phyloP scores from a whole-genome alignment of 2,113 vertebrate species.

The Caranx ignobilis region DNA sequence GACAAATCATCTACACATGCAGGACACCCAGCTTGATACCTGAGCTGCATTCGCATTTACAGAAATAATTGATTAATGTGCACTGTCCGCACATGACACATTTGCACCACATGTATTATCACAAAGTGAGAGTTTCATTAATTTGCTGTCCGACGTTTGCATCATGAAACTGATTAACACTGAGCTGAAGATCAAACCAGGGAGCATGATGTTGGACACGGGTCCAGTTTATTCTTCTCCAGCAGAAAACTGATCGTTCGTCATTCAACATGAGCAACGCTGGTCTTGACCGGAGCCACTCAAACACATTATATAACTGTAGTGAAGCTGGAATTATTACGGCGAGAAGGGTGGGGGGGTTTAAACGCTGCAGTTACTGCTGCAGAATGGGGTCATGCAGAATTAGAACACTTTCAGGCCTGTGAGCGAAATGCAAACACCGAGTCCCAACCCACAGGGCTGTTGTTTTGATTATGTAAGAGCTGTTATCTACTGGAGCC shows the following conservation, averaged over 20 bases:
- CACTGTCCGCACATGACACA: too few species aligned
- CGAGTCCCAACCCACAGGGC: conserved; percentile 56
- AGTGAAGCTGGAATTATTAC: conserved; percentile 7
- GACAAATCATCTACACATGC: too few species aligned
- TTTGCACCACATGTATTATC: neutral
- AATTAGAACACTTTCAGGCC: conserved; percentile 63
- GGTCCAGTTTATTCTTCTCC: neutral
- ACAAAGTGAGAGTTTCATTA: neutral
- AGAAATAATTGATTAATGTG: too few species aligned
- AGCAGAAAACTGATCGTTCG: neutral
- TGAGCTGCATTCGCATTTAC: too few species aligned
- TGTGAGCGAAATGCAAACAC: conserved; percentile 52
- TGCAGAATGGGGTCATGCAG: conserved; percentile 61
- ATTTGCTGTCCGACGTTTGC: neutral
- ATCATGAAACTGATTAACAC: conserved; percentile 5
- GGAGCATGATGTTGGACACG: conserved; percentile 1
- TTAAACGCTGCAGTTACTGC: conserved; percentile 46
- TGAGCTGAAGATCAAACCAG: neutral
- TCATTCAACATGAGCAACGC: neutral
- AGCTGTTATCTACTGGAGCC: conserved; percentile 68
- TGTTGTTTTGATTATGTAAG: conserved; percentile 79
- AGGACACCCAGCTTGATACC: too few species aligned
- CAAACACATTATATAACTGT: conserved; percentile 27
- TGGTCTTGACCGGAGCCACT: conserved; percentile 10
- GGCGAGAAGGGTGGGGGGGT: conserved; percentile 7